Percentiles rank a stretch among this genome's conserved stretches.
Conservation (phyloP, 2,888 invertebrate species). For the Acronicta alni region DNA sequence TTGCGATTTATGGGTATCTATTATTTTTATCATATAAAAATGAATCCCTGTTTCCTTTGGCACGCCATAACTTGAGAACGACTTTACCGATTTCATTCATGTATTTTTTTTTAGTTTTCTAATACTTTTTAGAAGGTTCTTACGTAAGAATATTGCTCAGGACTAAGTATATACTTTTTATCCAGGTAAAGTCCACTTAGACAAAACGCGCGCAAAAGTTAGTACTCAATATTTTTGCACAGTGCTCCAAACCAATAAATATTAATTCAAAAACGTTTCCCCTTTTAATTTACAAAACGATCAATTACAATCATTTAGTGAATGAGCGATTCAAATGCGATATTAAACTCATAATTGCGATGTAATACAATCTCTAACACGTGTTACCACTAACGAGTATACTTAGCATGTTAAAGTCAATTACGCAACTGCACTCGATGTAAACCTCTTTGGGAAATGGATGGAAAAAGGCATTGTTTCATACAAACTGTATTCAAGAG, state of each 20-base stretch:
- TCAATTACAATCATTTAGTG: conserved; percentile 49
- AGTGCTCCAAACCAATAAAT: conserved; percentile 2
- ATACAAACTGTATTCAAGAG: conserved; percentile 41
- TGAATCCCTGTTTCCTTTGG: too few relatives aligned
- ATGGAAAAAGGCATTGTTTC: conserved; percentile 63
- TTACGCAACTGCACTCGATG: conserved; percentile 59
- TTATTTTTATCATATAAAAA: too few relatives aligned
- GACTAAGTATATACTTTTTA: too few relatives aligned
- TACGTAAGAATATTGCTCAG: too few relatives aligned
- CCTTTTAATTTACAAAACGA: conserved; percentile 38
- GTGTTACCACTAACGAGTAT: conserved; percentile 59
- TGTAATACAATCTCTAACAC: conserved; percentile 59
- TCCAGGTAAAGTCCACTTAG: too few relatives aligned
- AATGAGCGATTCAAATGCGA: conserved; percentile 33
- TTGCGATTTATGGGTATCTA: too few relatives aligned
- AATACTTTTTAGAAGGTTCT: too few relatives aligned
- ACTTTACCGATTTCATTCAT: too few relatives aligned
- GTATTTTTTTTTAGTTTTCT: too few relatives aligned
- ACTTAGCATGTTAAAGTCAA: conserved; percentile 68
- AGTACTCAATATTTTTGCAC: neutral
- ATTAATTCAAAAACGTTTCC: conserved; percentile 15
- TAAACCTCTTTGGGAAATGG: conserved; percentile 61
- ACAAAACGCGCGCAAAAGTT: too few relatives aligned
- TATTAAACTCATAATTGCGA: conserved; percentile 50
- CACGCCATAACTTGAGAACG: too few relatives aligned